Conservation (phyloP, 2,888 invertebrate species). For the Eupithecia exiguata region DNA sequence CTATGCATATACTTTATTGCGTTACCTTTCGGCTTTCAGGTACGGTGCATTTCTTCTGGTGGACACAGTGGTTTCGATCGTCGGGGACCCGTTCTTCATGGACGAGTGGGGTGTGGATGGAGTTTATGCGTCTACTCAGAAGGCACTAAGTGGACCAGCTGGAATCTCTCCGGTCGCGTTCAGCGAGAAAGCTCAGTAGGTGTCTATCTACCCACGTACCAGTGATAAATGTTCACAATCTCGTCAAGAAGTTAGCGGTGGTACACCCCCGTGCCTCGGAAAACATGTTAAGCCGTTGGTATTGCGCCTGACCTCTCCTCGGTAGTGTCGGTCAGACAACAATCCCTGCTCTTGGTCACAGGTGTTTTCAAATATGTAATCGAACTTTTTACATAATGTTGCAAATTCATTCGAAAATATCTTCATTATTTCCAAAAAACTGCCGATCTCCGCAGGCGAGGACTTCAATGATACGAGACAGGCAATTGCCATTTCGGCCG, state of each 20-base stretch:
- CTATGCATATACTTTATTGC: no score
- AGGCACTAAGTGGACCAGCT: slow-evolving; percentile 87
- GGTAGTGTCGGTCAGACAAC: no score
- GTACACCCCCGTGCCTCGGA: background rate
- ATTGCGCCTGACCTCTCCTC: background rate
- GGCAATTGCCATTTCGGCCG: no score
- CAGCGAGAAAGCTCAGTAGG: slow-evolving; percentile 85
- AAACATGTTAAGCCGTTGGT: background rate
- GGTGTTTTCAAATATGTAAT: no score
- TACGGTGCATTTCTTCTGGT: slow-evolving; percentile 85
- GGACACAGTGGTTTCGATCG: slow-evolving; percentile 87
- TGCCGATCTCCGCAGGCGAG: no score
- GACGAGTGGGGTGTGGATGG: slow-evolving; percentile 87
- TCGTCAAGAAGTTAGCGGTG: background rate
- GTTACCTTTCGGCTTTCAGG: slow-evolving; percentile 58
- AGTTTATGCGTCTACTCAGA: slow-evolving; percentile 87
- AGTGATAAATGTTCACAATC: background rate
- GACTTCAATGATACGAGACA: no score
- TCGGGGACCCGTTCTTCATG: slow-evolving; percentile 85
- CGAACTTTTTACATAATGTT: no score
- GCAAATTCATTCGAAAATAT: no score
- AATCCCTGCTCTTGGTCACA: no score
- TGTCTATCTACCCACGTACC: slow-evolving; percentile 29
- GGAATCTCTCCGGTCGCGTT: slow-evolving; percentile 87
- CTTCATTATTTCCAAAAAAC: no score